Percentiles rank a stretch among this genome's conserved stretches.
Evolutionary conservation across 2,797 vertebrate genomes (phyloP).

Genomic region (Labroides dimidiatus): DNA sequence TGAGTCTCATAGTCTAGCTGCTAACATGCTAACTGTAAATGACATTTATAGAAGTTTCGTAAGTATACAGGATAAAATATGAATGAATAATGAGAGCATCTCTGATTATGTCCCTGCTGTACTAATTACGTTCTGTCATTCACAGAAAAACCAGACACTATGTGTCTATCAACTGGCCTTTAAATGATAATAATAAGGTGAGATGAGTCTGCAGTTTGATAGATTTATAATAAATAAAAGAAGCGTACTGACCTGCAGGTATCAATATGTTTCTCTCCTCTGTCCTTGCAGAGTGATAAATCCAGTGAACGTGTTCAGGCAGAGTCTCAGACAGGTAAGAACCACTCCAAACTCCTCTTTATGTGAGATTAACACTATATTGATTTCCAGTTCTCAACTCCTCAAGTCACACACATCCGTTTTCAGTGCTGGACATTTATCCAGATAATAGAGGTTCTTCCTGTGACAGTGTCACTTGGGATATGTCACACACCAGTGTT

Average conservation of each 20-base stretch:
- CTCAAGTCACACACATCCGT: neutral
- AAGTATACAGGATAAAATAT: neutral
- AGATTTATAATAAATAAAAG: constrained; percentile 14
- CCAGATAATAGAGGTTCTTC: constrained; percentile 2
- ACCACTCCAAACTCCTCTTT: neutral
- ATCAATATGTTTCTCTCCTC: constrained; percentile 58
- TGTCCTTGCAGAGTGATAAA: constrained; percentile 87
- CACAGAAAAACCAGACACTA: constrained; percentile 99
- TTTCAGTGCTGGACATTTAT: neutral
- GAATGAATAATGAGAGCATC: neutral
- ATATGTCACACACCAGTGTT: constrained; percentile 20
- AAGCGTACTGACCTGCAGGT: constrained; percentile 12
- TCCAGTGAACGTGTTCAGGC: constrained; percentile 91
- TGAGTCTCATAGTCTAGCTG: neutral
- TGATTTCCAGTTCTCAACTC: constrained; percentile 6
- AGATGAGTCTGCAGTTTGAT: constrained; percentile 37
- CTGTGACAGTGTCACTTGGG: too few species aligned
- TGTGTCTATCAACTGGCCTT: constrained; percentile 98
- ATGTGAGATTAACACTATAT: neutral
- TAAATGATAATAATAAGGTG: constrained; percentile 97
- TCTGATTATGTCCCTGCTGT: constrained; percentile 6
- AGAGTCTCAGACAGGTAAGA: constrained; percentile 93
- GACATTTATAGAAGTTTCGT: constrained; percentile 8
- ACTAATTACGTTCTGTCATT: constrained; percentile 55
- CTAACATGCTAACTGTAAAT: constrained; percentile 13